Conservation (phyloP, 2,797 vertebrate species). For the Scarus forsteni region DNA sequence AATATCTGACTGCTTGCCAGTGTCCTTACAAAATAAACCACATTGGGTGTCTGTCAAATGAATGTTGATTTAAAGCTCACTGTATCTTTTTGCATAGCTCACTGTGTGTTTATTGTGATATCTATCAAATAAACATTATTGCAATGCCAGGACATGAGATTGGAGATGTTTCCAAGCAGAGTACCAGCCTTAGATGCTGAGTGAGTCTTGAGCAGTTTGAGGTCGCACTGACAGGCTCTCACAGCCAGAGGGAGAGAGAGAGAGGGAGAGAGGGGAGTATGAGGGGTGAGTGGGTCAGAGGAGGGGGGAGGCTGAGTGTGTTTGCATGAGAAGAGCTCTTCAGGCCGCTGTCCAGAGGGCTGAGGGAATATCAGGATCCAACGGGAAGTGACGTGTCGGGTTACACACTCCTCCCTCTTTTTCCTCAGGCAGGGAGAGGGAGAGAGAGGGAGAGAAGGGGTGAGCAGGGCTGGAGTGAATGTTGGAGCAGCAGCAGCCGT, state of each 20-base stretch:
- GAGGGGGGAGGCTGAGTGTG: conserved; percentile 39
- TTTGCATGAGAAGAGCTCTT: conserved; percentile 62
- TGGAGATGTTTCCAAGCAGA: no score
- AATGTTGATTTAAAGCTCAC: no score
- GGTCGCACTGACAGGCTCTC: conserved; percentile 22
- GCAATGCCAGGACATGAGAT: no score
- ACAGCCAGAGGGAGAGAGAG: conserved; percentile 63
- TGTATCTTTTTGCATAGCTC: no score
- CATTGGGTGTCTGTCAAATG: no score
- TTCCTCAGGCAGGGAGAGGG: conserved; percentile 43
- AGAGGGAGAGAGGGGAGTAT: conserved; percentile 9
- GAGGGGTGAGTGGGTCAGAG: neutral
- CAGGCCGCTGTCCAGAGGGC: conserved; percentile 55
- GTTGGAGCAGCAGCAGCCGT: conserved; percentile 65
- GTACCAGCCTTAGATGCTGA: neutral
- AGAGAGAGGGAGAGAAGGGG: conserved; percentile 26
- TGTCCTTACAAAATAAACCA: no score
- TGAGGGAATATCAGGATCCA: conserved; percentile 61
- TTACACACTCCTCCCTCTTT: conserved; percentile 72
- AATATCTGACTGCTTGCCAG: no score
- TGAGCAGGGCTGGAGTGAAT: conserved; percentile 61
- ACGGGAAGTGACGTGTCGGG: conserved; percentile 71
- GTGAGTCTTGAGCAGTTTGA: neutral
- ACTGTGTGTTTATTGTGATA: no score
- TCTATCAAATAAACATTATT: no score